Conservation (phyloP, 1,140 invertebrate species). For the Mamestra configurata region DNA sequence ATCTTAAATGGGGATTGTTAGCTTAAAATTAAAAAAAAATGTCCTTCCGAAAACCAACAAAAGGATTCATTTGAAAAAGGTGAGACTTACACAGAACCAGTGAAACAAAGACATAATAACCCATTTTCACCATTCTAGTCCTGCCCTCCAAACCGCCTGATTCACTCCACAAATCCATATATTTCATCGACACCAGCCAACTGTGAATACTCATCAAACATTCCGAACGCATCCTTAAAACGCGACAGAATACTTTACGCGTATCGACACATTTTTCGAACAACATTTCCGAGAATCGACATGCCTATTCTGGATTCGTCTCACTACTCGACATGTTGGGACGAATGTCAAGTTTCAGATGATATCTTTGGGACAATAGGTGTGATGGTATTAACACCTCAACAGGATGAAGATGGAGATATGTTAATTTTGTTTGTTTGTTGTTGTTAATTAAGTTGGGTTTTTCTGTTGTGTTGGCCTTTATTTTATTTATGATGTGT, state of each 20-base stretch:
- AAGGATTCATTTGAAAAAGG: too few species aligned
- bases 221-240: constrained; percentile 52
- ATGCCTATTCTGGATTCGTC: constrained; percentile 67
- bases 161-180: constrained; percentile 27
- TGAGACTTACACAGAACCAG: too few species aligned
- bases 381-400: constrained; percentile 67
- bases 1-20: too few species aligned
- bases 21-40: too few species aligned
- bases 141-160: constrained; percentile 22
- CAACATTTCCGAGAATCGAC: constrained; percentile 69
- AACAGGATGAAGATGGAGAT: constrained; percentile 30
- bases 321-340: constrained; percentile 56
- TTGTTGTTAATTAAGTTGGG: constrained; percentile 11
- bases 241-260: constrained; percentile 67
- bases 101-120: constrained; percentile 23
- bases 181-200: constrained; percentile 3
- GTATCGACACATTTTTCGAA: constrained; percentile 71
- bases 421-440: constrained; percentile 27
- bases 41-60: too few species aligned
- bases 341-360: constrained; percentile 72
- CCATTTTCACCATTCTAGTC: not conserved
- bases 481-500: too few species aligned
- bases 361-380: constrained; percentile 62
- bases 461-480: not conserved
- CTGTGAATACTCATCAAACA: constrained; percentile 52